These are phyloP conservation scores for Psophia crepitans DNA, from an alignment of 2,113 vertebrate species.

Conservation along the genomic window DNA sequence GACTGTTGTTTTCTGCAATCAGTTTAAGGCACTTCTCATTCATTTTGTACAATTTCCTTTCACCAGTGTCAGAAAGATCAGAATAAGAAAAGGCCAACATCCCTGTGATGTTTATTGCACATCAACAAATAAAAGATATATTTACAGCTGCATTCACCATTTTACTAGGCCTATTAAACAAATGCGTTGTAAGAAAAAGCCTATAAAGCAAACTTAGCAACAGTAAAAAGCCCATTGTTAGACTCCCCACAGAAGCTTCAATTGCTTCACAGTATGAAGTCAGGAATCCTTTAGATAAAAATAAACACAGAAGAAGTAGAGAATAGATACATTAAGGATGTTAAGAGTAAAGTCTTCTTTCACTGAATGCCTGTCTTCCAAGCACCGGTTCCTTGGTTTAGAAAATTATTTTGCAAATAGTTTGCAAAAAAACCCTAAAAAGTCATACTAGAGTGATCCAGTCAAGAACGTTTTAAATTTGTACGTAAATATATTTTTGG, in stretches of 20 bases:
- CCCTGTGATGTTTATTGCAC: conserved; percentile 35
- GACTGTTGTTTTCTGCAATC: conserved; percentile 10
- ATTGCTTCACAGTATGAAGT: conserved; percentile 62
- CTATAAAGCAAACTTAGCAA: conserved; percentile 58
- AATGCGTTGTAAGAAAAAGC: conserved; percentile 31
- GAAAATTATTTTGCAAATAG: not conserved
- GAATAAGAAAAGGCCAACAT: conserved; percentile 31
- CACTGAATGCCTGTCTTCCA: not conserved
- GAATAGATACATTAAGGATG: not conserved
- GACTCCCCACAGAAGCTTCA: conserved; percentile 45
- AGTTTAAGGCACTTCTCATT: conserved; percentile 14
- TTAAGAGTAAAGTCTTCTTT: conserved; percentile 14
- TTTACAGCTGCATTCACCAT: conserved; percentile 45
- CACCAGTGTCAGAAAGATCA: conserved; percentile 15
- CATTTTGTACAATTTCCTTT: conserved; percentile 35
- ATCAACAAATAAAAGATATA: conserved; percentile 48
- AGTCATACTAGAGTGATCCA: not conserved
- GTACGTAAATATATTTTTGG: not conserved
- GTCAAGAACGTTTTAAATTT: not conserved
- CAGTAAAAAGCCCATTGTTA: conserved; percentile 50
- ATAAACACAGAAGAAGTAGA: conserved; percentile 32
- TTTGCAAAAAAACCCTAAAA: not conserved
- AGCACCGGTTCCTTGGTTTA: not conserved
- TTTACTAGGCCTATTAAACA: conserved; percentile 62
- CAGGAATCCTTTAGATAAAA: conserved; percentile 64